phyloP scores from a whole-genome alignment of 1,140 invertebrate genomes.

The Saccostrea cuccullata region DNA sequence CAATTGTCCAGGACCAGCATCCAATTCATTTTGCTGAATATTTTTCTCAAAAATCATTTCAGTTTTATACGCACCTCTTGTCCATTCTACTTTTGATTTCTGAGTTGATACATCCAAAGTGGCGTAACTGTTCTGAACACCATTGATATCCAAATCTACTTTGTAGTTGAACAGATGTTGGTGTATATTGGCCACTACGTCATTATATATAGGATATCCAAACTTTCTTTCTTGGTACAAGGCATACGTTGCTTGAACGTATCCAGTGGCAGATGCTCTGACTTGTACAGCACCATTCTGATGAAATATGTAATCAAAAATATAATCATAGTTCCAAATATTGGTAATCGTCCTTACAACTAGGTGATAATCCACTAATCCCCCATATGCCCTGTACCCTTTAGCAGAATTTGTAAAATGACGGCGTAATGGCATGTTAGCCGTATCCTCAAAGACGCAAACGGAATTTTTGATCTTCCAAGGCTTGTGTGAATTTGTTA shows the following conservation, averaged over 20 bases:
- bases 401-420: slow-evolving; percentile 63
- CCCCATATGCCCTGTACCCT: slow-evolving; percentile 65
- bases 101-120: slow-evolving; percentile 66
- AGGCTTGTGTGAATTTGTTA: slow-evolving; percentile 60
- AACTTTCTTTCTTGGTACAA: slow-evolving; percentile 59
- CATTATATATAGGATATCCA: slow-evolving; percentile 62
- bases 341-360: slow-evolving; percentile 71
- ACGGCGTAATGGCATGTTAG: slow-evolving; percentile 68
- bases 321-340: slow-evolving; percentile 74
- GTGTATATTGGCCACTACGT: slow-evolving; percentile 69
- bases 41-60: slow-evolving; percentile 62
- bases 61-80: slow-evolving; percentile 58
- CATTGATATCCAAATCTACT: slow-evolving; percentile 71
- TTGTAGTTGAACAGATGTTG: slow-evolving; percentile 75
- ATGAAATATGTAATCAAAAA: slow-evolving; percentile 77
- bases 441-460: slow-evolving; percentile 75
- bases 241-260: slow-evolving; percentile 68
- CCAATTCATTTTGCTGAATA: slow-evolving; percentile 61
- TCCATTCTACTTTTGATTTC: slow-evolving; percentile 60
- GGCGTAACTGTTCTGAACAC: slow-evolving; percentile 69
- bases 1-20: slow-evolving; percentile 48
- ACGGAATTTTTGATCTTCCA: slow-evolving; percentile 65
- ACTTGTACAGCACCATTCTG: slow-evolving; percentile 73
- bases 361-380: slow-evolving; percentile 68
- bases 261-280: slow-evolving; percentile 70